These are phyloP conservation scores for Enteromius argenteus DNA, from an alignment of 2,797 vertebrate genomes.

Conservation along the genomic window DNA sequence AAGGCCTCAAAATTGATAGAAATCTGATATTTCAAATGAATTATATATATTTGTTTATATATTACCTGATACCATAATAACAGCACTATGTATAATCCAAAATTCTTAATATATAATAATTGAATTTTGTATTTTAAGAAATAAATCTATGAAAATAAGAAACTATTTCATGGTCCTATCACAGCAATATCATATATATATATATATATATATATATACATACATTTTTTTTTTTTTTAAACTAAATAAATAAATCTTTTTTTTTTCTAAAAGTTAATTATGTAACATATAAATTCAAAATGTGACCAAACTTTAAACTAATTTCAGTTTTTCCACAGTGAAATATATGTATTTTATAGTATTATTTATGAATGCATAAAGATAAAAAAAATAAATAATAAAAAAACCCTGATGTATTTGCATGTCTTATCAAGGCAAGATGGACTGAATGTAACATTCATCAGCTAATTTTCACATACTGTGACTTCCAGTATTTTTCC, in stretches of 20 bases:
- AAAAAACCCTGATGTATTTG: background rate
- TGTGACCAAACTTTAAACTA: background rate
- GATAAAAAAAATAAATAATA: background rate
- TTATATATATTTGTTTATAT: background rate
- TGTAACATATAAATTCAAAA: background rate
- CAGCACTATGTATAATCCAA: background rate
- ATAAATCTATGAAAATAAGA: conserved; percentile 1
- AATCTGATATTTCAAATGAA: background rate
- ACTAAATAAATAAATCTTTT: too few species aligned
- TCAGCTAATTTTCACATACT: conserved; percentile 83
- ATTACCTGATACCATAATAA: background rate
- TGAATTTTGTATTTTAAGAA: background rate
- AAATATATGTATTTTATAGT: background rate
- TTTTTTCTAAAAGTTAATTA: background rate
- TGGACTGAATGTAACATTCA: conserved; percentile 80
- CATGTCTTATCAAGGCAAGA: conserved; percentile 41
- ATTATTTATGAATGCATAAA: background rate
- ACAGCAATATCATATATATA: background rate
- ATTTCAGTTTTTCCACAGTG: background rate
- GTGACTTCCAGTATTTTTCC: conserved; percentile 84
- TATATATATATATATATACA: too few species aligned
- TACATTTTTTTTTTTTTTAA: too few species aligned
- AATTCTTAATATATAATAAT: background rate
- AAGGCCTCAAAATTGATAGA: background rate
- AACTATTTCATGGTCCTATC: background rate